A percentile compares a stretch with the other conserved stretches of the same genome.
These are phyloP conservation scores for Panthera leo DNA, from an alignment of 2,113 vertebrate genomes.

Conservation along the genomic window DNA sequence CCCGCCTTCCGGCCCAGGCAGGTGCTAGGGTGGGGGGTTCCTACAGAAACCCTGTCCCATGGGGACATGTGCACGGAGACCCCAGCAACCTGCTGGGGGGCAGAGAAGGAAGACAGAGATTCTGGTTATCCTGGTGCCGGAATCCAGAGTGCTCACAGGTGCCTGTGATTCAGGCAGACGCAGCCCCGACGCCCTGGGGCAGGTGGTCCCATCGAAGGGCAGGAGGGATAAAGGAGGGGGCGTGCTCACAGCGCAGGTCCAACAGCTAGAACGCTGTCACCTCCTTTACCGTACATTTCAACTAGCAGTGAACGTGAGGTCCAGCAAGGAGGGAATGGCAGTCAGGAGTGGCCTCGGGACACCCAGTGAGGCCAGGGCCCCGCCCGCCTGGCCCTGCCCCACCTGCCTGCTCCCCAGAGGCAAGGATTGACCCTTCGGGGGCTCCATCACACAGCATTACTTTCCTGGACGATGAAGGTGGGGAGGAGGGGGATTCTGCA, in stretches of 20 bases:
- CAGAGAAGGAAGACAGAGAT: not conserved
- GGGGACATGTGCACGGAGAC: rapidly evolving
- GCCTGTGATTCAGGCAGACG: not conserved
- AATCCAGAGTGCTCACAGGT: rapidly evolving
- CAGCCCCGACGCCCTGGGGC: rapidly evolving
- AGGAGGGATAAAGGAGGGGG: not conserved
- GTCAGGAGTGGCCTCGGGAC: rapidly evolving
- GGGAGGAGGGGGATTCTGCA: not conserved
- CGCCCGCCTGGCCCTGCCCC: not conserved
- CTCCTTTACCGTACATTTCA: not conserved
- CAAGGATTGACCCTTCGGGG: not conserved
- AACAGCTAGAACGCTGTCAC: not conserved
- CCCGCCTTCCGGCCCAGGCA: not conserved
- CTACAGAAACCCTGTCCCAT: rapidly evolving
- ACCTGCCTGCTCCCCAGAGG: not conserved
- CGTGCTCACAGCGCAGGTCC: rapidly evolving
- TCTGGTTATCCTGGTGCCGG: rapidly evolving
- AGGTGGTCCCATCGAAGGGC: not conserved
- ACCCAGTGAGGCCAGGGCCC: not conserved
- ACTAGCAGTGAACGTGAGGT: not conserved
- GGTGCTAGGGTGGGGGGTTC: no score
- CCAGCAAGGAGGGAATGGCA: not conserved
- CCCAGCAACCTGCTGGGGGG: rapidly evolving
- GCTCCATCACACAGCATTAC: rapidly evolving
- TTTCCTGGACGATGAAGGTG: rapidly evolving